Base-by-base conservation (phyloP, 2,888 invertebrate genomes). In the Microctonus hyperodae region DNA sequence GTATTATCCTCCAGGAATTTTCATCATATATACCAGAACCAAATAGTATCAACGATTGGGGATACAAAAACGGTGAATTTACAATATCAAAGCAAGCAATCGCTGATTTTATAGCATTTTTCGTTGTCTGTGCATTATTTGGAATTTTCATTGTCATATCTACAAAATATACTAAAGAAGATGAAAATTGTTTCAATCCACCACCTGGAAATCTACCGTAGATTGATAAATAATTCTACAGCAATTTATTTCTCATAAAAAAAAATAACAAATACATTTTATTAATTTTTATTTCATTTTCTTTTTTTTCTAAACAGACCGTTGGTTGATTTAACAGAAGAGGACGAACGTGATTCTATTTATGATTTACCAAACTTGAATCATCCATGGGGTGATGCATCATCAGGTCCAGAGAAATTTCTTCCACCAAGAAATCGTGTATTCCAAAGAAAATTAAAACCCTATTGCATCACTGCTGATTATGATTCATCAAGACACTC, bases 81-180 rank as follows among this genome's bases (percentile, higher is more conserved):
- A 23, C 69, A 11, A 68, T 71, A 35, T 63, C 74, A 7, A 72
- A 65, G 50, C 65, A 70, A 16, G 60, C 70, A 4, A 37, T 73
- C 16, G 71, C 72, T 5, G 79, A 81, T 22, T 57, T 80, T 11
- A 23, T 76, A 0, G 74, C 76, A 0, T 73, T 79, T 11, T 68
- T 72, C 5, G 44, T 70, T 4, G 70, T 81, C 28, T 75, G 76
- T 16, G 67, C 71, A 0, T 58, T 77, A 4, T 63, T 80, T 10
- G 72, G 76, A 11, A 53, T 72, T 1, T 67, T 79, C 31, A 68
- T 76, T 13, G 33, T 76, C 11, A 37, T 80, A 22, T 72, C 78
- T 1, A 64, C 73, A 0, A 77, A 75, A 40, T 73, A 63, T 10
- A 33, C 69, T 0, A 76, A 77, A 23, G 63, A 69, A 1, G 65